phyloP scores from a whole-genome alignment of 2,797 vertebrate genomes.

The Sebastes miniatus region DNA sequence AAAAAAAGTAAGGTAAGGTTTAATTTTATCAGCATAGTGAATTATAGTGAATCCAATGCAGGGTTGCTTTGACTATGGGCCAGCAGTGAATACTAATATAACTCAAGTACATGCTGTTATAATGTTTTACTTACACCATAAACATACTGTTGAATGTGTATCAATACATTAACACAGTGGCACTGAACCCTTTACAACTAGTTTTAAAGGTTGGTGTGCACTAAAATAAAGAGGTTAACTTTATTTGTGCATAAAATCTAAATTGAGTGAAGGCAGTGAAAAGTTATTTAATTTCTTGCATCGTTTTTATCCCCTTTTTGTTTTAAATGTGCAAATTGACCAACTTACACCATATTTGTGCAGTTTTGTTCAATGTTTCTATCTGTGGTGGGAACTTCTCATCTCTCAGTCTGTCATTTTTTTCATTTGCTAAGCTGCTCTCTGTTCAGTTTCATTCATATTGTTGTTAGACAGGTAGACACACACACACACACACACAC shows the following conservation, averaged over 20 bases:
- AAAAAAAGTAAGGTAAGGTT: not conserved
- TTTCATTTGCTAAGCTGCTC: not conserved
- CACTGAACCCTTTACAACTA: not conserved
- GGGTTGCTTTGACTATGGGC: not conserved
- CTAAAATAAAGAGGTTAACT: not conserved
- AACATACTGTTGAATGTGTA: not conserved
- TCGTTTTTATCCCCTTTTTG: no score
- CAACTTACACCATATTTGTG: not conserved
- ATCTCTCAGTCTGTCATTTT: not conserved
- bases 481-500: constrained; percentile 46
- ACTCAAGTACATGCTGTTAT: not conserved
- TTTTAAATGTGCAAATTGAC: not conserved
- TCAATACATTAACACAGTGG: not conserved
- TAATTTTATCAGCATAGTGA: not conserved
- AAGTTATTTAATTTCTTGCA: no score
- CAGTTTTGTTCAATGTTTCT: not conserved
- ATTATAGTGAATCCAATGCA: not conserved
- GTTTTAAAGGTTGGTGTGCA: no score
- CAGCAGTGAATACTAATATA: not conserved
- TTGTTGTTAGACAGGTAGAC: not conserved
- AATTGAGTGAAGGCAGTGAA: no score
- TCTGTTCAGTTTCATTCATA: not conserved
- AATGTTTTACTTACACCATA: not conserved
- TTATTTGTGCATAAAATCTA: not conserved
- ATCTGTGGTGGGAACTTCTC: not conserved